phyloP scores from a whole-genome alignment of 2,797 vertebrate species.

The Micropoecilia bifurca region DNA sequence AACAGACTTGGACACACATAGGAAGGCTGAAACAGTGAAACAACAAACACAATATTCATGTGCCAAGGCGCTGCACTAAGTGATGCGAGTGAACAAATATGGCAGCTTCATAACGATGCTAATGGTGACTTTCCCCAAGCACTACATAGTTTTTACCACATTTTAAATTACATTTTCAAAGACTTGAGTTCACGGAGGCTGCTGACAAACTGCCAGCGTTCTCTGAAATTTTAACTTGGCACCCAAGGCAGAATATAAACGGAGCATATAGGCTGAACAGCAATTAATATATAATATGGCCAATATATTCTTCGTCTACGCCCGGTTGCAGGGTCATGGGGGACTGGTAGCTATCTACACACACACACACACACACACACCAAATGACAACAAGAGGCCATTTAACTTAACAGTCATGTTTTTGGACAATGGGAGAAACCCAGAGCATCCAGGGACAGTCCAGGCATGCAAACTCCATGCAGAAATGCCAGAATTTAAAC shows the following conservation, averaged over 20 bases:
- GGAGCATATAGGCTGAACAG: not conserved
- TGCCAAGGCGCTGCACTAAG: conserved; percentile 25
- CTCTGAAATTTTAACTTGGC: conserved; percentile 16
- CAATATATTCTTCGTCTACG: not conserved
- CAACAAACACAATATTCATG: conserved; percentile 44
- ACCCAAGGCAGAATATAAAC: not conserved
- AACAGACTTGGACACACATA: conserved; percentile 33
- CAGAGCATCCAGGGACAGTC: not conserved
- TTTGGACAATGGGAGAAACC: not conserved
- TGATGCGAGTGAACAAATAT: conserved; percentile 44
- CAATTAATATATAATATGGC: not conserved
- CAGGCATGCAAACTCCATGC: not conserved
- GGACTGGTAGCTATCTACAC: not conserved
- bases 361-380: no score
- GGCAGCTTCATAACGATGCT: conserved; percentile 34
- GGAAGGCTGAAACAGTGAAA: conserved; percentile 16
- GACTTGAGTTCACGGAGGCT: conserved; percentile 30
- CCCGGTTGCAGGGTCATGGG: not conserved
- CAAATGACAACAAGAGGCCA: not conserved
- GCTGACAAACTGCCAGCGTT: conserved; percentile 14
- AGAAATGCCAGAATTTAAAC: not conserved
- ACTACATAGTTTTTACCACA: conserved; percentile 21
- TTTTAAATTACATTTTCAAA: conserved; percentile 26
- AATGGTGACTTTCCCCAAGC: conserved; percentile 34
- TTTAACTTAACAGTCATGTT: not conserved